Evolutionary conservation across 2,888 invertebrate species (phyloP).

Genomic region (Nomada ruficornis): DNA sequence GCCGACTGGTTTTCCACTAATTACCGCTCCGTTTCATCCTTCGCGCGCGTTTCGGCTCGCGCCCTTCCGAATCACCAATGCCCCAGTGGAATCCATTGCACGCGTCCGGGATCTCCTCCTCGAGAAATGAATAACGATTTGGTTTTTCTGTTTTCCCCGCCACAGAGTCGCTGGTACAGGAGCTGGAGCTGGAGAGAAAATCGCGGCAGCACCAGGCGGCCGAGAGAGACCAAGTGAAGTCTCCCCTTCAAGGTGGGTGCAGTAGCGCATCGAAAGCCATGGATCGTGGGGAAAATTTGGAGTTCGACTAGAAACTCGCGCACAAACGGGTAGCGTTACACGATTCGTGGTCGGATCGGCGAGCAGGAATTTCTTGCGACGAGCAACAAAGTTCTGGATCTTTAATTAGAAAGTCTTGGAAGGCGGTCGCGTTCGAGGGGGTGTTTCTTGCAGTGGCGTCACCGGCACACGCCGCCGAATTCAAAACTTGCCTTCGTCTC

Average conservation of each 20-base stretch:
- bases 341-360: conserved; percentile 37
- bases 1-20: conserved; percentile 81
- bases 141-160: conserved; percentile 80
- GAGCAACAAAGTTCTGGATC: conserved; percentile 77
- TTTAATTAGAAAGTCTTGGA: conserved; percentile 81
- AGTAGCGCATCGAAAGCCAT: conserved; percentile 48
- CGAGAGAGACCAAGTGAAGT: conserved; percentile 92
- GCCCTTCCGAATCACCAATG: conserved; percentile 7
- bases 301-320: neutral
- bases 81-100: neutral
- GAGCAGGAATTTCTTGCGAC: conserved; percentile 67
- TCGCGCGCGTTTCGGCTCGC: conserved; percentile 76
- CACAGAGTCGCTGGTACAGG: conserved; percentile 92
- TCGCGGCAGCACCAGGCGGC: conserved; percentile 90
- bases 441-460: conserved; percentile 73
- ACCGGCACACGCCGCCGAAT: conserved; percentile 77
- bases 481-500: conserved; percentile 75
- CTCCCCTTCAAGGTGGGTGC: conserved; percentile 90
- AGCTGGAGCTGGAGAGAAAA: conserved; percentile 95
- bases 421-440: conserved; percentile 61
- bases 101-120: too few relatives aligned
- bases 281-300: neutral
- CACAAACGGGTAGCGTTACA: neutral
- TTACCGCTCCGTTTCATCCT: conserved; percentile 81
- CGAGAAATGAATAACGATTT: conserved; percentile 14